A percentile compares a stretch with the other conserved stretches of the same genome.
Evolutionary conservation across 2,888 invertebrate species (phyloP).

Genomic region (Myopa testacea): DNA sequence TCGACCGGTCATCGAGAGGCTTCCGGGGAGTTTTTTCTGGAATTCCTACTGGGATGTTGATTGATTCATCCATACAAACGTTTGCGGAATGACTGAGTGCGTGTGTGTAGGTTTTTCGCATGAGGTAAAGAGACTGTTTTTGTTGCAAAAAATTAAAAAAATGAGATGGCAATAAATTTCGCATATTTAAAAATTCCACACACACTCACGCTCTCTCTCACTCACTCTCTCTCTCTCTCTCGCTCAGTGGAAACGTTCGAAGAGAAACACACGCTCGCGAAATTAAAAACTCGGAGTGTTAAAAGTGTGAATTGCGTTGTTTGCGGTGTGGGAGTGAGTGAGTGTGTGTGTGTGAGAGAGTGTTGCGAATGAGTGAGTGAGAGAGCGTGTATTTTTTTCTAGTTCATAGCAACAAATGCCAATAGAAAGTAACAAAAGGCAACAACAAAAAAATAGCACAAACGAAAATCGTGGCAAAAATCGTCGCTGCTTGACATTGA

Average conservation of each 20-base stretch:
- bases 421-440: too few species aligned
- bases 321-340: slow-evolving; percentile 16
- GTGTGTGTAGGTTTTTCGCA: slow-evolving; percentile 34
- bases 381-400: not conserved
- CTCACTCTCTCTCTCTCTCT: too few species aligned
- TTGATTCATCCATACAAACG: too few species aligned
- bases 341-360: not conserved
- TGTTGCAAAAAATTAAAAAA: slow-evolving; percentile 31
- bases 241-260: not conserved
- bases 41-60: too few species aligned
- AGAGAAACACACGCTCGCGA: slow-evolving; percentile 28
- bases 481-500: slow-evolving; percentile 6
- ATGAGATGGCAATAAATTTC: slow-evolving; percentile 24
- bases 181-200: slow-evolving; percentile 30
- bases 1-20: too few species aligned
- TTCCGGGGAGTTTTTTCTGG: too few species aligned
- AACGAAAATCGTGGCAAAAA: not conserved
- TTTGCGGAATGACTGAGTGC: not conserved
- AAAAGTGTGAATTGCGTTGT: too few species aligned
- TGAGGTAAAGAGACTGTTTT: slow-evolving; percentile 22
- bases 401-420: not conserved
- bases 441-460: too few species aligned
- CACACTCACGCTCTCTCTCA: too few species aligned
- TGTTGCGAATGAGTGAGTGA: slow-evolving; percentile 3
- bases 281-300: not conserved